Conservation (phyloP, 2,888 invertebrate species). For the Eledone cirrhosa region DNA sequence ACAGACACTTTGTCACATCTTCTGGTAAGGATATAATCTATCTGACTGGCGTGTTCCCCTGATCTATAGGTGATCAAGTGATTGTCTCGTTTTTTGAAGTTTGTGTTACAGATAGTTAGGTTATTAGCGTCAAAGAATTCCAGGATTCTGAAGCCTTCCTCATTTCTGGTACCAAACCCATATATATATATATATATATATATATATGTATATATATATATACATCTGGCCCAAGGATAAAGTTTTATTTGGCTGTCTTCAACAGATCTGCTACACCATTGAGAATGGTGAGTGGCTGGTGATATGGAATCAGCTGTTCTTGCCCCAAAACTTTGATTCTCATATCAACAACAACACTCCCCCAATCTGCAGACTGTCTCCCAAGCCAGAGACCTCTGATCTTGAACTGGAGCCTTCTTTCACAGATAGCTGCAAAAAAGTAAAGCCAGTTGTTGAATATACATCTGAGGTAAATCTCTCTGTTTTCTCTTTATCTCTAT, state of each 20-base stretch:
- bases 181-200: no score
- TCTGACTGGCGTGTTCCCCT: no score
- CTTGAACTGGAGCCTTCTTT: conserved; percentile 39
- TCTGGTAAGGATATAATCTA: no score
- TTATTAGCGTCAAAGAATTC: no score
- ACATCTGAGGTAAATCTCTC: not conserved
- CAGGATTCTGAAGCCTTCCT: no score
- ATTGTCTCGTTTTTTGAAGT: no score
- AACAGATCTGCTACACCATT: conserved; percentile 91
- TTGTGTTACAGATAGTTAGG: no score
- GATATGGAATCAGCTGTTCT: conserved; percentile 45
- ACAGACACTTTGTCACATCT: no score
- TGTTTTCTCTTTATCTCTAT: no score
- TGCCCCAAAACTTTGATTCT: conserved; percentile 50
- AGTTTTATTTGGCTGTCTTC: conserved; percentile 75
- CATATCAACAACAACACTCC: conserved; percentile 41
- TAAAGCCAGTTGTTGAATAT: conserved; percentile 16
- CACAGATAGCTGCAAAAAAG: not conserved
- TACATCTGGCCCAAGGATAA: conserved; percentile 65
- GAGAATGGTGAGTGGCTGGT: conserved; percentile 90
- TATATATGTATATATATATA: no score
- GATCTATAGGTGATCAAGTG: no score
- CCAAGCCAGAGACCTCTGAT: conserved; percentile 40
- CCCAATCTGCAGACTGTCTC: conserved; percentile 44
- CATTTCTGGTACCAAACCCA: no score